phyloP scores from a whole-genome alignment of 2,113 vertebrate genomes.

The Sander lucioperca region DNA sequence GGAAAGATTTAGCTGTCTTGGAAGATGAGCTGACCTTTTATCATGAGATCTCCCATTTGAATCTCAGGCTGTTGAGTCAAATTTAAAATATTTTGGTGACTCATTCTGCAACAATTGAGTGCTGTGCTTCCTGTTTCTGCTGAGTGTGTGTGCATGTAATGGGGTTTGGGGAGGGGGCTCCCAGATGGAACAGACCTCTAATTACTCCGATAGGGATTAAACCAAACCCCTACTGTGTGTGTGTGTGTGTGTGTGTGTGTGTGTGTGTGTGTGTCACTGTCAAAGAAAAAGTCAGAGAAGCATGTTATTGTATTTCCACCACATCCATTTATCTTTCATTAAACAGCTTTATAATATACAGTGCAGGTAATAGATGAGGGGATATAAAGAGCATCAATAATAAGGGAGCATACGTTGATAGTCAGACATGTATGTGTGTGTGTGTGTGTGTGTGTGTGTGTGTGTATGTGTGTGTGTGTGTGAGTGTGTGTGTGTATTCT shows the following conservation, averaged over 20 bases:
- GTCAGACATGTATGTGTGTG: neutral
- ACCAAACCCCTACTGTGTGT: constrained; percentile 22
- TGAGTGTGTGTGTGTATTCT: constrained; percentile 6
- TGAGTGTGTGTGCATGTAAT: constrained; percentile 34
- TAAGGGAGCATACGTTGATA: too few species aligned
- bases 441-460: neutral
- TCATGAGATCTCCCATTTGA: constrained; percentile 32
- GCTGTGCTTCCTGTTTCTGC: constrained; percentile 25
- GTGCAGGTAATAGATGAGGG: too few species aligned
- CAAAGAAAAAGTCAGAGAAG: too few species aligned
- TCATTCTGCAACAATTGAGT: constrained; percentile 42
- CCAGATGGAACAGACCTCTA: constrained; percentile 50
- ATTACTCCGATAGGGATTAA: constrained; percentile 64
- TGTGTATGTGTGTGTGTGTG: neutral
- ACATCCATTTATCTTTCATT: too few species aligned
- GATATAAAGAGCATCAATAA: too few species aligned
- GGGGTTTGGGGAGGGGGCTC: constrained; percentile 22
- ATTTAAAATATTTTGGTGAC: constrained; percentile 39
- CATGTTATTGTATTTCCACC: too few species aligned
- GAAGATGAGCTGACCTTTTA: constrained; percentile 53
- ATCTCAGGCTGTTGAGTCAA: constrained; percentile 17
- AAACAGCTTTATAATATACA: too few species aligned
- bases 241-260: neutral
- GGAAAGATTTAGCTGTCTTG: constrained; percentile 22
- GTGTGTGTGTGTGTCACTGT: constrained; percentile 4